These are phyloP conservation scores for Drosophila novamexicana DNA, from an alignment of 1,140 invertebrate species.

Conservation along the genomic window DNA sequence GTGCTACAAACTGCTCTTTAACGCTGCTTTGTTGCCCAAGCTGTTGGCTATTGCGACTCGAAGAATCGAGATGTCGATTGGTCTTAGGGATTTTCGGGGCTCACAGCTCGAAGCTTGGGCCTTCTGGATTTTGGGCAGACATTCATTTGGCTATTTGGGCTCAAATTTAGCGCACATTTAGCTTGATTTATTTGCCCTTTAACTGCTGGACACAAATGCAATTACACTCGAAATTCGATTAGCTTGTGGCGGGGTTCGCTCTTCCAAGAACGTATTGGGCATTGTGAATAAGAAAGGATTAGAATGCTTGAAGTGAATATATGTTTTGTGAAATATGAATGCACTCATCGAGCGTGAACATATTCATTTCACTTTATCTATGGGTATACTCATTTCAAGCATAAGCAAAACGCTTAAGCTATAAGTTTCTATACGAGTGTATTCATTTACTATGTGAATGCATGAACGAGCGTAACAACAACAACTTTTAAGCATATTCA, in stretches of 20 bases:
- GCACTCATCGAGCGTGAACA: background rate
- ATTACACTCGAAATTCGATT: conserved; percentile 44
- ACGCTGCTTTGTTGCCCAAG: background rate
- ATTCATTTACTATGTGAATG: background rate
- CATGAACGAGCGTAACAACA: background rate
- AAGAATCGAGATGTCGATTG: conserved; percentile 5
- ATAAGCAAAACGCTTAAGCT: background rate
- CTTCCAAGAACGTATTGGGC: background rate
- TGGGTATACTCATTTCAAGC: background rate
- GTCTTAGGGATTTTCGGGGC: conserved; percentile 11
- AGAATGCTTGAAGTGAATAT: background rate
- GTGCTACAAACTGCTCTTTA: background rate
- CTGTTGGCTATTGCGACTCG: background rate
- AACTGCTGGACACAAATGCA: conserved; percentile 22
- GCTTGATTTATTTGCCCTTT: conserved; percentile 59
- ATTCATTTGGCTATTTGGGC: conserved; percentile 22
- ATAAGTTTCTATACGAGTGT: background rate
- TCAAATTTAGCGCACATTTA: conserved; percentile 59
- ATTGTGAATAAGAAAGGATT: background rate
- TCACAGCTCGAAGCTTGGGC: background rate
- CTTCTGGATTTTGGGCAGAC: conserved; percentile 3
- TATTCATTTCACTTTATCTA: background rate
- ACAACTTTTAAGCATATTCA: no score
- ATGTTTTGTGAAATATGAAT: background rate
- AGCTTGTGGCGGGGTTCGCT: background rate